phyloP scores from a whole-genome alignment of 2,888 invertebrate genomes.

The Agrotis clavis region DNA sequence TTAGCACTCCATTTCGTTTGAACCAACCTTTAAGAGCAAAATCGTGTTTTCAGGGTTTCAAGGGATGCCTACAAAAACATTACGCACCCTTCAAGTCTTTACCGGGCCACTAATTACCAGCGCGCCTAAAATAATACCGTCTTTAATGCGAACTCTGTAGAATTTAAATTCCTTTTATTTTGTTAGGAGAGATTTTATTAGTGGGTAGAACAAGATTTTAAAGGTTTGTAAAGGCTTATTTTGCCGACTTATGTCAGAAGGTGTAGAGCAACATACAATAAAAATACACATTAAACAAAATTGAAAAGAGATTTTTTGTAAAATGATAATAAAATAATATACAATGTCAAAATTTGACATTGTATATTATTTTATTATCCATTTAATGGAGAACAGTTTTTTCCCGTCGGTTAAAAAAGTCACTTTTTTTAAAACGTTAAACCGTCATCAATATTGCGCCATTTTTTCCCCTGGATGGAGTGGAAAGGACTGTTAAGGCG shows the following conservation, averaged over 20 bases:
- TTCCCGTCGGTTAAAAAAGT: no score
- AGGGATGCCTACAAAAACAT: conserved; percentile 67
- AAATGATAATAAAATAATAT: no score
- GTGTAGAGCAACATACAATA: no score
- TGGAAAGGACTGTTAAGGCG: no score
- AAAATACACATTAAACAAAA: no score
- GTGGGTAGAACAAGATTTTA: conserved; percentile 42
- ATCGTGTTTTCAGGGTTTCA: conserved; percentile 74
- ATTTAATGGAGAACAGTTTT: no score
- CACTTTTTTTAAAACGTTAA: no score
- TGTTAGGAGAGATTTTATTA: conserved; percentile 57
- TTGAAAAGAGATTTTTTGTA: no score
- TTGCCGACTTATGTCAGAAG: background rate
- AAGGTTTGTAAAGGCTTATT: conserved; percentile 13
- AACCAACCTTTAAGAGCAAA: conserved; percentile 72
- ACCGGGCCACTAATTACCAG: conserved; percentile 54
- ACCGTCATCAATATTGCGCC: no score
- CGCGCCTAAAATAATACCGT: conserved; percentile 75
- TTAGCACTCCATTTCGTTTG: conserved; percentile 68
- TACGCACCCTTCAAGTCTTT: conserved; percentile 56
- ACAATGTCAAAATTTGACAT: no score
- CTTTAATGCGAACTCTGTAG: conserved; percentile 33
- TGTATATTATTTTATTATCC: no score
- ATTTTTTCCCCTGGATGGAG: no score
- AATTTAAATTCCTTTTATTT: conserved; percentile 59